Percentiles rank a stretch among this genome's conserved stretches.
phyloP scores from a whole-genome alignment of 2,113 vertebrate genomes.

The Pelobates fuscus region DNA sequence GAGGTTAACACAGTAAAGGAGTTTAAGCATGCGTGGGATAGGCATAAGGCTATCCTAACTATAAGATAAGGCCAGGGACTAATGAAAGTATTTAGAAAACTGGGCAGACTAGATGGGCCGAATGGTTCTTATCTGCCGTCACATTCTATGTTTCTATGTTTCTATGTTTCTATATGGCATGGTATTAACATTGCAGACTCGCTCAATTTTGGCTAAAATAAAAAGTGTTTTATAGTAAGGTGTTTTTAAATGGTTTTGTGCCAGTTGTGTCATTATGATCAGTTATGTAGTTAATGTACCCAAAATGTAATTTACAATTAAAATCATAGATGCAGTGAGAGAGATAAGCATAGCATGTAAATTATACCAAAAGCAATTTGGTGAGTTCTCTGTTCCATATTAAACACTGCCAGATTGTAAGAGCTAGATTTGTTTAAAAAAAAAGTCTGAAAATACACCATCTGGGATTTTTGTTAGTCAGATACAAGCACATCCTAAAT shows the following conservation, averaged over 20 bases:
- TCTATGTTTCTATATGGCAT: too few relatives aligned
- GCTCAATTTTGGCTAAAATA: not conserved
- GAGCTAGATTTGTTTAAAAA: not conserved
- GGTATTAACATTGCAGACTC: not conserved
- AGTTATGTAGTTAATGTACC: not conserved
- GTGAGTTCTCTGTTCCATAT: not conserved
- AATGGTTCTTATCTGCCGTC: too few relatives aligned
- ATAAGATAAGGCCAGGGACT: too few relatives aligned
- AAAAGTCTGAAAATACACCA: not conserved
- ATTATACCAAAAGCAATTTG: not conserved
- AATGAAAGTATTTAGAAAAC: too few relatives aligned
- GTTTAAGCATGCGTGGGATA: too few relatives aligned
- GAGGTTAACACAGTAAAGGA: too few relatives aligned
- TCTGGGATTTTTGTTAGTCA: slow-evolving; percentile 13
- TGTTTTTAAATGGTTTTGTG: not conserved
- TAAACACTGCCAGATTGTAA: slow-evolving; percentile 6
- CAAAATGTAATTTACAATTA: slow-evolving; percentile 3
- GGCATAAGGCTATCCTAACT: too few relatives aligned
- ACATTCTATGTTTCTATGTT: too few relatives aligned
- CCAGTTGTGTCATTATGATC: not conserved
- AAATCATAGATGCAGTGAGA: slow-evolving; percentile 7
- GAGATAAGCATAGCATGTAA: not conserved
- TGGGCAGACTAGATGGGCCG: too few relatives aligned
- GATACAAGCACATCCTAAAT: not conserved
- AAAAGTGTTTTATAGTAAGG: not conserved